A percentile compares a stretch with the other conserved stretches of the same genome.
Conservation (phyloP, 2,797 vertebrate species). For the Octomys mimax region DNA sequence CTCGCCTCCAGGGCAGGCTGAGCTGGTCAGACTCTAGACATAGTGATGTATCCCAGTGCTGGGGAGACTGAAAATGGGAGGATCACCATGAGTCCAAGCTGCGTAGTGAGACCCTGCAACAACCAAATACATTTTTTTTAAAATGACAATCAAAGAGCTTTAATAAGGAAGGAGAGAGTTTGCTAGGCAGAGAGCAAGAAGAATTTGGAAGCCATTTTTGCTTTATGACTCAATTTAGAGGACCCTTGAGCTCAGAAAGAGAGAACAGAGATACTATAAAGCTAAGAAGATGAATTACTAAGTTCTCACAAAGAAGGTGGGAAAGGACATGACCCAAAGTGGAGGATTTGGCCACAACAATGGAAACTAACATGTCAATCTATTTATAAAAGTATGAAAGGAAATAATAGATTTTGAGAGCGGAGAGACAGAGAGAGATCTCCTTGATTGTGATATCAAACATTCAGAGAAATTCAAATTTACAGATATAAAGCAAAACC, state of each 20-base stretch:
- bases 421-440: too few species aligned
- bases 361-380: neutral
- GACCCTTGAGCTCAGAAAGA: neutral
- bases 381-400: neutral
- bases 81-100: too few species aligned
- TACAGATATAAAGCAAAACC: neutral
- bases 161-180: neutral
- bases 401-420: neutral
- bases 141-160: neutral
- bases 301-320: neutral
- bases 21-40: too few species aligned
- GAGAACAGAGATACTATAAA: neutral
- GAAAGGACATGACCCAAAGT: neutral
- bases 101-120: too few species aligned
- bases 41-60: too few species aligned
- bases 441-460: neutral
- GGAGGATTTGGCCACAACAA: neutral
- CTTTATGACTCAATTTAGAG: neutral
- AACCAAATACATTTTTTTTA: too few species aligned
- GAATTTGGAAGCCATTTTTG: neutral
- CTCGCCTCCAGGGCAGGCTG: too few species aligned
- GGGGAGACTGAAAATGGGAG: too few species aligned
- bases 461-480: constrained; percentile 24
- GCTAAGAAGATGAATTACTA: neutral
- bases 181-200: neutral